These are phyloP conservation scores for Archilochus colubris DNA, from an alignment of 2,113 vertebrate genomes.

Conservation along the genomic window DNA sequence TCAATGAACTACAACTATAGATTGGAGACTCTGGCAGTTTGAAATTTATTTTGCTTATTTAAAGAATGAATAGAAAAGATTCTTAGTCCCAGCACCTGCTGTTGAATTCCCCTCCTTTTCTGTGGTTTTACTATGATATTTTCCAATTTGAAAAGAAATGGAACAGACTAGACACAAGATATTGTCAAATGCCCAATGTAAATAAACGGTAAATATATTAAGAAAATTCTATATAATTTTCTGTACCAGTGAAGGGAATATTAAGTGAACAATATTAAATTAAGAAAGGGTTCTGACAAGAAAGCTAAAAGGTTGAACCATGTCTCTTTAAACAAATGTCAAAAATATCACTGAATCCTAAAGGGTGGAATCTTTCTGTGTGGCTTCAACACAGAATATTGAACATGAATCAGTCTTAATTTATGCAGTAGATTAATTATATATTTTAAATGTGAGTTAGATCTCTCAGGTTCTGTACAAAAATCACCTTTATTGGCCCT, in stretches of 20 bases:
- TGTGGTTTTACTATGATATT: slow-evolving; percentile 6
- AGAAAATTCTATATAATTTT: not conserved
- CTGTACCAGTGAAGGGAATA: not conserved
- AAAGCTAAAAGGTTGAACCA: not conserved
- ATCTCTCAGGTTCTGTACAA: not conserved
- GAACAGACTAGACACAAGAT: slow-evolving; percentile 20
- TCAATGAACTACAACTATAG: not conserved
- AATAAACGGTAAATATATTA: slow-evolving; percentile 29
- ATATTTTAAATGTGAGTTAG: slow-evolving; percentile 23
- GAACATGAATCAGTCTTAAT: slow-evolving; percentile 2
- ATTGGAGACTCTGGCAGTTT: not conserved
- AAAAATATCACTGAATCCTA: not conserved
- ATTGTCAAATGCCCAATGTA: slow-evolving; percentile 26
- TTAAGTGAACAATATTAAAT: not conserved
- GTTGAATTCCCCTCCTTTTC: slow-evolving; percentile 13
- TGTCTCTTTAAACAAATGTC: not conserved
- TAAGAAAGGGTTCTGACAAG: not conserved
- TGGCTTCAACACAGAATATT: not conserved
- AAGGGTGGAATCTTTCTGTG: not conserved
- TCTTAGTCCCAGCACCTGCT: slow-evolving; percentile 23
- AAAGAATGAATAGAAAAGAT: slow-evolving; percentile 20
- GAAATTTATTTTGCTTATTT: not conserved
- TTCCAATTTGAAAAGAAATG: not conserved
- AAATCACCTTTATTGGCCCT: slow-evolving; percentile 31
- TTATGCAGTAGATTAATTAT: slow-evolving; percentile 12